Base-by-base conservation (phyloP, 2,113 vertebrate species). In the Paratilapia polleni region DNA sequence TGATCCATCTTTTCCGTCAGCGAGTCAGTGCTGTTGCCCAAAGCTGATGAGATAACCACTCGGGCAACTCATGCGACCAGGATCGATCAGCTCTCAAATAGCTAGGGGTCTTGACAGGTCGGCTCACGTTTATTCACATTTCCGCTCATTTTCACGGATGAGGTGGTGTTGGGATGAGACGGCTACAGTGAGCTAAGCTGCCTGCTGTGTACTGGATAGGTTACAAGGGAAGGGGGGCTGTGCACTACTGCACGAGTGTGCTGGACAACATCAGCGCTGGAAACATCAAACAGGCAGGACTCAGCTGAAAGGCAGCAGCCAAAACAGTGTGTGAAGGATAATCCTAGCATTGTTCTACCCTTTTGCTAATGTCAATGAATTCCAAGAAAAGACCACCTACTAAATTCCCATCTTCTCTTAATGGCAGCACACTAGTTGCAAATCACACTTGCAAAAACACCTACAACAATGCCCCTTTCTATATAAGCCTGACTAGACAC, bases 31-130 rank as follows among this genome's bases (percentile, higher is more conserved):
- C 57, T 6, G 10, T 61, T 3, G 74, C 78, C 81, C 66, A 38
- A 64, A 87, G 74, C 77, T 43, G 60, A 81, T 70, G 82, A 74
- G 77, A 81, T 82, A 88, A 86, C 85, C 6, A 54, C 63, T 59
- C 10, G 20, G 41, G 59, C 11, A 15, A 81, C 64, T 81, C 34
- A 13, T 34, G 70, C 60, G 10, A 52, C 66, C 20, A 6, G 47
- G 62, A 89, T 92, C 56, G 47, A 82, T 87, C 11, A 1, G 11
- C 6, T 22, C 58, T 75, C 15, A 11, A 36, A 4, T 41, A 20
- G 20, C 63, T 20, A 59, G 12, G 6, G 20, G 17, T 58, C 60
- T 26, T 24, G 47, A 76, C 80, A 63, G 82, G 82, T 81, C 41
- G 11, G 49, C 47, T 31, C 2, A 49, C 19, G 20, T 85, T 84